Percentiles rank a stretch among this genome's conserved stretches.
Conservation (phyloP, 2,888 invertebrate genomes). For the Ectobius pallidus region DNA sequence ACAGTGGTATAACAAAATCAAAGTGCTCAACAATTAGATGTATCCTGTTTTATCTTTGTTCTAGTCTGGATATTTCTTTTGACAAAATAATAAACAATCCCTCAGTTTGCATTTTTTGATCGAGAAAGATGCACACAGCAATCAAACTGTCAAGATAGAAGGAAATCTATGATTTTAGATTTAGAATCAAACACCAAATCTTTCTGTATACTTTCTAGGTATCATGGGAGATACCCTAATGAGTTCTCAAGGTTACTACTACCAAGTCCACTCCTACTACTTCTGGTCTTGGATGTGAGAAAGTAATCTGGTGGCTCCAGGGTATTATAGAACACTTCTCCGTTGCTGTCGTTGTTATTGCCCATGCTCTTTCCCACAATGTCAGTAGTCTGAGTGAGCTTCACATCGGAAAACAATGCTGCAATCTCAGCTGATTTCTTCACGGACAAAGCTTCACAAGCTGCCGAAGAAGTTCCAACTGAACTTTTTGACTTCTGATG, state of each 20-base stretch:
- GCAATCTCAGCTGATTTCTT: conserved; percentile 91
- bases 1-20: no score
- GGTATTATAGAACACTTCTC: conserved; percentile 42
- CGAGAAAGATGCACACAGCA: no score
- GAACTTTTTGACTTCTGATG: conserved; percentile 6
- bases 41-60: no score
- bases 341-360: background rate
- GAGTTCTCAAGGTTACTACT: conserved; percentile 42
- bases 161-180: no score
- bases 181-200: no score
- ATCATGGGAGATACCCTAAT: conserved; percentile 44
- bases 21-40: no score
- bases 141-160: no score
- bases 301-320: conserved; percentile 39
- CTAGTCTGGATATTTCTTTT: no score
- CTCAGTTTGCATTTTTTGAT: no score
- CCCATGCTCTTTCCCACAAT: conserved; percentile 32
- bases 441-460: conserved; percentile 74
- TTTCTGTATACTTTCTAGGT: no score
- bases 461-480: conserved; percentile 4
- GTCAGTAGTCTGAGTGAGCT: conserved; percentile 49
- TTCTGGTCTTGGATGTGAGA: conserved; percentile 33
- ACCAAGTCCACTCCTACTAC: conserved; percentile 21
- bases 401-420: conserved; percentile 77
- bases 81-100: no score